Percentiles rank a stretch among this genome's conserved stretches.
phyloP scores from a whole-genome alignment of 2,888 invertebrate genomes.

The Morpho helenor region DNA sequence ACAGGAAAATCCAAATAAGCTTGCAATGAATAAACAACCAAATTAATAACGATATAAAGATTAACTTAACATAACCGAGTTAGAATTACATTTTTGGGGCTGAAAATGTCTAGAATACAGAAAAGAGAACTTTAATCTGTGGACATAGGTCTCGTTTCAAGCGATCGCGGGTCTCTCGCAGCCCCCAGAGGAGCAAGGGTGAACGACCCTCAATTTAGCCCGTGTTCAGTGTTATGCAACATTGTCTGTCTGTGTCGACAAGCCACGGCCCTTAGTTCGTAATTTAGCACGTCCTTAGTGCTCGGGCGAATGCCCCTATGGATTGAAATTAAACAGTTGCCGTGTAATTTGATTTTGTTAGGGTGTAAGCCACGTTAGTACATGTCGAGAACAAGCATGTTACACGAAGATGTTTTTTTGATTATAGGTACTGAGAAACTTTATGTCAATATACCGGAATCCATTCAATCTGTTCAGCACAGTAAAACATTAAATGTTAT shows the following conservation, averaged over 20 bases:
- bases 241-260: constrained; percentile 39
- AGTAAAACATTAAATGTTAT: too few relatives aligned
- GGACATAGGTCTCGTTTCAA: constrained; percentile 23
- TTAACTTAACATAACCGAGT: constrained; percentile 1
- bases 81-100: background rate
- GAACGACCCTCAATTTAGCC: constrained; percentile 46
- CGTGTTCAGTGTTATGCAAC: constrained; percentile 44
- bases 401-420: too few relatives aligned
- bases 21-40: constrained; percentile 27
- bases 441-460: too few relatives aligned
- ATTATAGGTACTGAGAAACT: too few relatives aligned
- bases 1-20: constrained; percentile 10
- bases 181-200: constrained; percentile 31
- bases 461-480: too few relatives aligned
- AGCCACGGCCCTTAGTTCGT: constrained; percentile 6
- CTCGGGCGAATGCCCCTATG: constrained; percentile 1
- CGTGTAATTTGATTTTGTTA: constrained; percentile 2
- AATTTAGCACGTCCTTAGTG: constrained; percentile 8
- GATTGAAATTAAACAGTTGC: constrained; percentile 2
- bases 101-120: background rate
- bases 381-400: too few relatives aligned
- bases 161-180: background rate
- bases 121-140: constrained; percentile 22
- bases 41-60: constrained; percentile 7
- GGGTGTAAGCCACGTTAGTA: background rate